These are phyloP conservation scores for Chionoecetes opilio DNA, from an alignment of 1,140 invertebrate genomes.

Conservation along the genomic window DNA sequence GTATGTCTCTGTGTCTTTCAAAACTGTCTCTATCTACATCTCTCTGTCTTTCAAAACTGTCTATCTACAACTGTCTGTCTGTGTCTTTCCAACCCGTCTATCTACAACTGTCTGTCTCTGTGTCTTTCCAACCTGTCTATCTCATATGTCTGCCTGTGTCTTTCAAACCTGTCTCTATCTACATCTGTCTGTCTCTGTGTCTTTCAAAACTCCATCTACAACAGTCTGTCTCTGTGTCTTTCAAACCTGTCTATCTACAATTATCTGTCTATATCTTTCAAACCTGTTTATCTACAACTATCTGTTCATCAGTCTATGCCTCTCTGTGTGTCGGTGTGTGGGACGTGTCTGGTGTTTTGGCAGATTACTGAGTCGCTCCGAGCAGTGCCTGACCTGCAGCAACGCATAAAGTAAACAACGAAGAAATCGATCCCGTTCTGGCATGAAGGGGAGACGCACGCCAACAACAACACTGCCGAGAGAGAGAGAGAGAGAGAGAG, in stretches of 20 bases:
- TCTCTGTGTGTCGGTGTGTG: no score
- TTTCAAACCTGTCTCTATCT: background rate
- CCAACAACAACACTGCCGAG: background rate
- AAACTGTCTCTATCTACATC: background rate
- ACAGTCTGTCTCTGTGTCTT: background rate
- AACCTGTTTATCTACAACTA: background rate
- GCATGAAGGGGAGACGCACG: background rate
- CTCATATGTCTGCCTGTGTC: background rate
- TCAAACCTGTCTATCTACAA: background rate
- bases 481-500: constrained; percentile 33
- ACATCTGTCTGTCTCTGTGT: background rate
- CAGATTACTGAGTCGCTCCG: no score
- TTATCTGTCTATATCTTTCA: background rate
- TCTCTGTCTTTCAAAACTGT: background rate
- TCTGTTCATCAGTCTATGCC: background rate
- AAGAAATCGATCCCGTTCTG: background rate
- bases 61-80: background rate
- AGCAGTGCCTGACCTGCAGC: background rate
- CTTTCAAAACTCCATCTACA: background rate
- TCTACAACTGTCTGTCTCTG: background rate
- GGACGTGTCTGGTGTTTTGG: no score
- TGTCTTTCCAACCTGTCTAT: background rate
- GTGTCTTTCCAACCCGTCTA: background rate
- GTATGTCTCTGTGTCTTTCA: background rate
- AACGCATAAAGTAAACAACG: background rate